Evolutionary conservation across 2,888 invertebrate genomes (phyloP).

Genomic region (Athalia cordata): DNA sequence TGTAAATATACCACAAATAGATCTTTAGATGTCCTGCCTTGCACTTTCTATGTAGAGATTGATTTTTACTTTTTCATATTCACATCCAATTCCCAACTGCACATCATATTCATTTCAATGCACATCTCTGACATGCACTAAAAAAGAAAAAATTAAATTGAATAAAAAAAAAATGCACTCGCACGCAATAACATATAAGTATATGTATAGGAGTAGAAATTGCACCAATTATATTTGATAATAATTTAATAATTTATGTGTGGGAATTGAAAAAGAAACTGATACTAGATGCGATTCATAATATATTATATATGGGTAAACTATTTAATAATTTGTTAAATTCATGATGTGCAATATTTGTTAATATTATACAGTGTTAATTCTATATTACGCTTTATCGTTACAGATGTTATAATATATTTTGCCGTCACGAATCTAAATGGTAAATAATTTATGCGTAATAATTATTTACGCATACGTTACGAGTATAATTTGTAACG

Average conservation of each 20-base stretch:
- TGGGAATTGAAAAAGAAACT: conserved; percentile 49
- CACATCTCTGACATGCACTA: too few species aligned
- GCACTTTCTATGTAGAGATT: too few species aligned
- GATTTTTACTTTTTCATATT: too few species aligned
- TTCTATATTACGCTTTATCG: conserved; percentile 6
- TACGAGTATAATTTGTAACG: conserved; percentile 42
- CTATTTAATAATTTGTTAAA: neutral
- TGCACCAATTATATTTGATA: neutral
- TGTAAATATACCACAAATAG: too few species aligned
- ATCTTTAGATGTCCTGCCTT: too few species aligned
- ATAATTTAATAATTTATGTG: neutral
- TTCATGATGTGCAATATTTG: neutral
- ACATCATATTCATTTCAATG: too few species aligned
- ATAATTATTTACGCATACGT: conserved; percentile 56
- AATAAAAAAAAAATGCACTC: neutral
- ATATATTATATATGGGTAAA: neutral
- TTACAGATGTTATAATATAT: conserved; percentile 13
- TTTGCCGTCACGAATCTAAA: neutral
- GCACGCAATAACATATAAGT: neutral
- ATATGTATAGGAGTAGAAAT: neutral
- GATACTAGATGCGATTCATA: conserved; percentile 49
- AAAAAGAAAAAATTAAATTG: too few species aligned
- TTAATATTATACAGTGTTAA: neutral
- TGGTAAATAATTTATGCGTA: neutral
- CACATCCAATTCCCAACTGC: too few species aligned